phyloP scores from a whole-genome alignment of 1,140 invertebrate genomes.

The Hycleus phaleratus region DNA sequence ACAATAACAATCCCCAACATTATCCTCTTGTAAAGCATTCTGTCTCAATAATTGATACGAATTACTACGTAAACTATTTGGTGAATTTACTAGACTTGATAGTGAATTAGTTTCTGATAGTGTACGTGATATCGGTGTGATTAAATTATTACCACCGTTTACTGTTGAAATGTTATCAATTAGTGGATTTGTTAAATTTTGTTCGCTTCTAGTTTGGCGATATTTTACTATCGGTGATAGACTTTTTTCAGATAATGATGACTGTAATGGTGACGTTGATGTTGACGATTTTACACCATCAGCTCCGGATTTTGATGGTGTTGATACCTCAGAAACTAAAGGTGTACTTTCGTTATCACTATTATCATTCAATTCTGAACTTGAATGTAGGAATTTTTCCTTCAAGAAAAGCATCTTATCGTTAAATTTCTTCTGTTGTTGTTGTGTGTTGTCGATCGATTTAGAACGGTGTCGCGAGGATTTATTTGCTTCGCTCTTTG shows the following conservation, averaged over 20 bases:
- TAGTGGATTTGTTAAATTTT: constrained; percentile 21
- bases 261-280: constrained; percentile 30
- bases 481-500: constrained; percentile 18
- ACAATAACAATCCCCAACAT: constrained; percentile 35
- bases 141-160: not conserved
- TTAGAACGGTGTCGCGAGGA: constrained; percentile 29
- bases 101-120: constrained; percentile 28
- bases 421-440: constrained; percentile 18
- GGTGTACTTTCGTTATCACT: constrained; percentile 43
- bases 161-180: constrained; percentile 4
- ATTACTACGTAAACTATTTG: constrained; percentile 24
- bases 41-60: constrained; percentile 34
- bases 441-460: constrained; percentile 32
- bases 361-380: constrained; percentile 31
- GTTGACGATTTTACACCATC: constrained; percentile 28
- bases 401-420: constrained; percentile 39
- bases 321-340: constrained; percentile 38
- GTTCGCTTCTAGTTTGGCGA: constrained; percentile 20
- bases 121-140: constrained; percentile 9
- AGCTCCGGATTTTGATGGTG: constrained; percentile 31
- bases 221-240: constrained; percentile 23
- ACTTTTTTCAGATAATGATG: constrained; percentile 29
- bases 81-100: constrained; percentile 11
- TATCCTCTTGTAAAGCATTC: constrained; percentile 35
- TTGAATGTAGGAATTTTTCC: constrained; percentile 41